Evolutionary conservation across 2,113 vertebrate species (phyloP), one percentile per base, ranked within the genome.

Genomic region (Zapus hudsonius): DNA sequence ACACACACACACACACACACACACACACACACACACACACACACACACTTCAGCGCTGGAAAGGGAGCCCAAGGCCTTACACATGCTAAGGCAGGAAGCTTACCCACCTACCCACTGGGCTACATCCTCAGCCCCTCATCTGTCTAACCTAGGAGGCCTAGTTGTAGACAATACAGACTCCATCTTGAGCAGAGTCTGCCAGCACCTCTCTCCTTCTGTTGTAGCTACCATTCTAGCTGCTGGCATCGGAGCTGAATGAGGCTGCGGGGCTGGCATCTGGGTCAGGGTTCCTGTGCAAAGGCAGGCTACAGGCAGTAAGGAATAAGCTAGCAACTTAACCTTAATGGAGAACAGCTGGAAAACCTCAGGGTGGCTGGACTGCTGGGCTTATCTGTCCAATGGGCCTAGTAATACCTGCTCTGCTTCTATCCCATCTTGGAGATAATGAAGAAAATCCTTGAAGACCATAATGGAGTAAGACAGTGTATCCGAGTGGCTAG

Each of bases 121-220:
- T 27, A 25, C 61, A 63, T 27, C 25, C 23, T 63, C 61, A 63
- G 61, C 61, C 25, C 61, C 55, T 42, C n/a, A 23, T 5, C 5
- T 61, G 17, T 75, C 5, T 80, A 29, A 42, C 38, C 29, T 19
- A 59, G 55, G 63, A 74, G 61, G 72, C 47, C 33, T 74, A 67
- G 82, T 40, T 63, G 31, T 67, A 19, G 42, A 8, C 4, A 61
- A 42, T 7, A 42, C 87, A 64, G 63, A 19, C 89, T 29, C 67
- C 9, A 0, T 0, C 0, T 25, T 67, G 69, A 25, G 0, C 1
- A 1, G 47, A 67, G 74, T 27, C 0, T 1, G 3, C 75, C 59
- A 31, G 12, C 66, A 40, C 17, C 12, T 31, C 4, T 8, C 8
- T n/a, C 38, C 33, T 80, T 29, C n/a, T 2, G 44, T 27, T 1